Evolutionary conservation across 2,797 vertebrate genomes (phyloP).

Genomic region (Lepilemur ruficaudatus): DNA sequence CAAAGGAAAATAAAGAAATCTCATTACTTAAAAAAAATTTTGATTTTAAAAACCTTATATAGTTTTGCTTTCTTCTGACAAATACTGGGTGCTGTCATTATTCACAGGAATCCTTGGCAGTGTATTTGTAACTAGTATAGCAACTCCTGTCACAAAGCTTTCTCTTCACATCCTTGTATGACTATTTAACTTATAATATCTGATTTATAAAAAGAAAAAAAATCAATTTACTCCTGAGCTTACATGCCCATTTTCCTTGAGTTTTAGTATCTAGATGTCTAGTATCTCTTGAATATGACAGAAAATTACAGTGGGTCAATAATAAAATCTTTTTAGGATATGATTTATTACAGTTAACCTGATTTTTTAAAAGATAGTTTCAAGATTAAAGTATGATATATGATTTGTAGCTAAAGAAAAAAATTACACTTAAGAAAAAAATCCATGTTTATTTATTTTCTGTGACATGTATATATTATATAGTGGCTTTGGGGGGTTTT

Average conservation of each 20-base stretch:
- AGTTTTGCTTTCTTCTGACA: constrained; percentile 13
- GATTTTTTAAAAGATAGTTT: constrained; percentile 2
- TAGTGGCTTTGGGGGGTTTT: not conserved
- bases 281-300: constrained; percentile 35
- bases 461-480: not conserved
- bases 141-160: not conserved
- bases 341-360: constrained; percentile 7
- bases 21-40: not conserved
- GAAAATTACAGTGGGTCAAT: not conserved
- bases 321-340: constrained; percentile 29
- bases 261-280: constrained; percentile 4
- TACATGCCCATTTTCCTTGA: not conserved
- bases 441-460: not conserved
- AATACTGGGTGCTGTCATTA: not conserved
- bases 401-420: not conserved
- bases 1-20: constrained; percentile 38
- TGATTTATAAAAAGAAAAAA: not conserved
- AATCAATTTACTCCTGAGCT: not conserved
- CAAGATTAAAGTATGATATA: not conserved
- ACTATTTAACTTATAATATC: constrained; percentile 2
- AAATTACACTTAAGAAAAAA: not conserved
- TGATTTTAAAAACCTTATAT: not conserved
- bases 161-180: not conserved
- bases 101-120: not conserved
- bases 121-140: not conserved